Percentiles rank a stretch among this genome's conserved stretches.
phyloP scores from a whole-genome alignment of 30 jellyfish, hydroid and myxozoan genomes.

The Sanderia malayensis region DNA sequence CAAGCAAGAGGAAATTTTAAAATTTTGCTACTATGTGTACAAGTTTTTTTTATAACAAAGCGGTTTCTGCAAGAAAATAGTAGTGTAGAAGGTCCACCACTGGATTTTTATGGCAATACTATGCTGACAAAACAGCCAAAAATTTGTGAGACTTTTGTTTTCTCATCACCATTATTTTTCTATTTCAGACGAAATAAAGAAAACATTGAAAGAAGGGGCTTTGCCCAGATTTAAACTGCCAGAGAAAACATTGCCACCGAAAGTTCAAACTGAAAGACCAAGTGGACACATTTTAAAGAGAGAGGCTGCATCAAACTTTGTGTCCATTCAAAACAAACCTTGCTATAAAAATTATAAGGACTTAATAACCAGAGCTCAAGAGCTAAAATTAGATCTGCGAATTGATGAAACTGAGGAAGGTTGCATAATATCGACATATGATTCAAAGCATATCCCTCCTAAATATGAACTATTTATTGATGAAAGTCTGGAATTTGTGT shows the following conservation, averaged over 20 bases:
- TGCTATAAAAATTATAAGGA: constrained; percentile 18
- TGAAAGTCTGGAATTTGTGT: neutral
- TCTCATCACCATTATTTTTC: neutral
- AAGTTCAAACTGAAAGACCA: constrained; percentile 10
- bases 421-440: neutral
- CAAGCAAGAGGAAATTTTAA: too few species aligned
- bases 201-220: constrained; percentile 22
- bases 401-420: neutral
- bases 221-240: constrained; percentile 14
- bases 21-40: too few species aligned
- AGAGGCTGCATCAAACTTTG: neutral
- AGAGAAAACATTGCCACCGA: constrained; percentile 17
- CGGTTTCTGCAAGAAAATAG: too few species aligned
- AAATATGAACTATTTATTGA: constrained; percentile 13
- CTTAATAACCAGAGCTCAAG: neutral
- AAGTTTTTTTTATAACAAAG: too few species aligned
- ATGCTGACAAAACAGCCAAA: neutral
- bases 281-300: constrained; percentile 3
- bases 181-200: neutral
- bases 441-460: neutral
- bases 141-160: neutral
- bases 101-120: neutral
- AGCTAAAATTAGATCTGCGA: neutral
- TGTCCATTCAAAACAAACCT: neutral
- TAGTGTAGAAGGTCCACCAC: too few species aligned